Evolutionary conservation across 2,797 vertebrate species (phyloP).

Genomic region (Notolabrus celidotus): DNA sequence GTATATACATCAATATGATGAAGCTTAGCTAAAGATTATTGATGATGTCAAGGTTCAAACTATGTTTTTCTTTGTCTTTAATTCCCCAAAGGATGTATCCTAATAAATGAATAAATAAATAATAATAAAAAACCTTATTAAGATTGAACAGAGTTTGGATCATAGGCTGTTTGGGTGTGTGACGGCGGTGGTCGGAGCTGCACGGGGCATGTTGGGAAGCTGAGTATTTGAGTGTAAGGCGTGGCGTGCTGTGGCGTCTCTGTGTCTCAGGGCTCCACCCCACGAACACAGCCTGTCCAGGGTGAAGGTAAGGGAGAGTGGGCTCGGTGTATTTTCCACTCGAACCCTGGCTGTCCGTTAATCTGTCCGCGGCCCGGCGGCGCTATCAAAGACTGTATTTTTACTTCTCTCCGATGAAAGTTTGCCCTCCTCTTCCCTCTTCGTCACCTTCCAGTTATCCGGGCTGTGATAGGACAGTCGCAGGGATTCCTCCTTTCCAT

Average conservation of each 20-base stretch:
- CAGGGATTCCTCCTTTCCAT: constrained; percentile 55
- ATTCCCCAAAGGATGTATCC: too few species aligned
- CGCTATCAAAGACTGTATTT: too few species aligned
- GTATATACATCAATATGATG: too few species aligned
- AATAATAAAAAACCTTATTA: too few species aligned
- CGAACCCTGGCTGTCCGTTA: not conserved
- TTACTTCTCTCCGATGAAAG: not conserved
- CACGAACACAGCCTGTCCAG: too few species aligned
- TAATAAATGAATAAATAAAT: too few species aligned
- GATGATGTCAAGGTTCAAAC: too few species aligned
- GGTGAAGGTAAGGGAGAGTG: not conserved
- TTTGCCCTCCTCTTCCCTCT: not conserved
- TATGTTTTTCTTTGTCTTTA: too few species aligned
- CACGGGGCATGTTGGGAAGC: constrained; percentile 60
- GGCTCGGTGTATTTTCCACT: too few species aligned
- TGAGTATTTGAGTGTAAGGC: constrained; percentile 72
- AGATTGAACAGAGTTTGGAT: too few species aligned
- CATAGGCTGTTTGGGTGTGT: too few species aligned
- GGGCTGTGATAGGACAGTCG: constrained; percentile 59
- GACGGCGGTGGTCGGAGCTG: not conserved
- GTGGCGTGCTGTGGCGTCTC: constrained; percentile 59
- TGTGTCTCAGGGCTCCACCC: not conserved
- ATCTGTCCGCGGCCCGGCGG: not conserved
- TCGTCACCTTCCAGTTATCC: not conserved
- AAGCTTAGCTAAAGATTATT: too few species aligned